These are phyloP conservation scores for Sepioteuthis lessoniana DNA, from an alignment of 2,888 invertebrate species.

Conservation along the genomic window DNA sequence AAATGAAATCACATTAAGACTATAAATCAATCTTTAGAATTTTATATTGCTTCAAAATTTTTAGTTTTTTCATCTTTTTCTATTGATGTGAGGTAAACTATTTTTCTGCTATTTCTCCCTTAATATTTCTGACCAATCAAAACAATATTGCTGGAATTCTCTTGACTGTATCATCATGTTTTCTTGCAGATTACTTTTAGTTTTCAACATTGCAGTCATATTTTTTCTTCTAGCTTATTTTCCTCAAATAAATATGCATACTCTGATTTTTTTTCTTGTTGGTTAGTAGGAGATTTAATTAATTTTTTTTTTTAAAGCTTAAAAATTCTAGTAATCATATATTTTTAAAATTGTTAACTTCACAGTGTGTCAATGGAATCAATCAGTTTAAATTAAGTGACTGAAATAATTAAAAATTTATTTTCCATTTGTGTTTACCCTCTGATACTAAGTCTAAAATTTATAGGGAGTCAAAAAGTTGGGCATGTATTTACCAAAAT, in stretches of 20 bases:
- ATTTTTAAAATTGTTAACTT: no score
- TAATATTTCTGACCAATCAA: background rate
- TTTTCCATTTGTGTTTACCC: background rate
- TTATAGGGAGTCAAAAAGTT: background rate
- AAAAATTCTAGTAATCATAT: background rate
- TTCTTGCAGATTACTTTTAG: background rate
- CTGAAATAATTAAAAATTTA: background rate
- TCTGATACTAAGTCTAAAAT: background rate
- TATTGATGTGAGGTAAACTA: no score
- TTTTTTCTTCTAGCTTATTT: background rate
- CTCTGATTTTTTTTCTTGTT: background rate
- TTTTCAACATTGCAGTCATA: background rate
- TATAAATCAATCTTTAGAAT: no score
- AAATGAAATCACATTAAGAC: background rate
- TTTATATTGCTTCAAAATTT: no score
- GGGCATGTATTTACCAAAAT: background rate
- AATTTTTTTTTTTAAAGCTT: background rate
- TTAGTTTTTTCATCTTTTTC: no score
- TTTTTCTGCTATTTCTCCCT: background rate
- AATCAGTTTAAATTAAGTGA: no score
- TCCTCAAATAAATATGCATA: background rate
- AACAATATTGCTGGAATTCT: background rate
- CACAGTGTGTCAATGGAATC: no score
- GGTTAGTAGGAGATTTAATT: background rate
- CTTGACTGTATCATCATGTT: background rate